Conservation (phyloP, 2,888 invertebrate species). For the Carpatolechia fugitivella region DNA sequence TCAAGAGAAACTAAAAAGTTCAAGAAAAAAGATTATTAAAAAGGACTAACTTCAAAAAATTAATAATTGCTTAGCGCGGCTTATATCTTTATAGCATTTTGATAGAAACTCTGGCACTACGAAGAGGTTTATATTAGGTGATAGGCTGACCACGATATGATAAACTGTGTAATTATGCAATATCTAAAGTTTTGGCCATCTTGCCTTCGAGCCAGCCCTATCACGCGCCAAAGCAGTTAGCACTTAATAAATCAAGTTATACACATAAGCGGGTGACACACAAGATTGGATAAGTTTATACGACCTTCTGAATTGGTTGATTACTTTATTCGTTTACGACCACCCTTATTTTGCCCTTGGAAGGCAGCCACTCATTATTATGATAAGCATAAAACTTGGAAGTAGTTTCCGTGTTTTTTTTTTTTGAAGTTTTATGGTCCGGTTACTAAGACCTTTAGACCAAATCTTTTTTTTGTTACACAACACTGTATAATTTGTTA, state of each 20-base stretch:
- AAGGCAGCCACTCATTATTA: constrained; percentile 38
- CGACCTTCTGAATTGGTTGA: constrained; percentile 55
- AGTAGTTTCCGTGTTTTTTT: background rate
- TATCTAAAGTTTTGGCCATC: background rate
- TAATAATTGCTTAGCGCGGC: no score
- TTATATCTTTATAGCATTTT: no score
- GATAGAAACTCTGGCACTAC: no score
- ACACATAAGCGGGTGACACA: constrained; percentile 27
- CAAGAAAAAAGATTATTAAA: no score
- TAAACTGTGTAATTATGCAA: no score
- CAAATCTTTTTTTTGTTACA: no score
- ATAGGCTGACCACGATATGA: no score
- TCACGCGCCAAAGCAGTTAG: constrained; percentile 15
- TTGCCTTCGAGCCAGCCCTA: background rate
- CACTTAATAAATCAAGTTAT: constrained; percentile 42
- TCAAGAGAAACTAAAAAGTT: no score
- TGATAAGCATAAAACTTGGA: constrained; percentile 20
- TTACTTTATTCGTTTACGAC: constrained; percentile 33
- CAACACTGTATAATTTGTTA: no score
- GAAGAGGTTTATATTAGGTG: no score
- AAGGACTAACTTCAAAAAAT: no score
- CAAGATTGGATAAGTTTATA: constrained; percentile 64
- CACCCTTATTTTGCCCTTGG: constrained; percentile 39
- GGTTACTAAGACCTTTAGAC: no score
- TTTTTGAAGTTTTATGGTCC: background rate